Percentiles rank a stretch among this genome's conserved stretches.
Conservation (phyloP, 2,888 invertebrate species). For the Capitulum mitella region DNA sequence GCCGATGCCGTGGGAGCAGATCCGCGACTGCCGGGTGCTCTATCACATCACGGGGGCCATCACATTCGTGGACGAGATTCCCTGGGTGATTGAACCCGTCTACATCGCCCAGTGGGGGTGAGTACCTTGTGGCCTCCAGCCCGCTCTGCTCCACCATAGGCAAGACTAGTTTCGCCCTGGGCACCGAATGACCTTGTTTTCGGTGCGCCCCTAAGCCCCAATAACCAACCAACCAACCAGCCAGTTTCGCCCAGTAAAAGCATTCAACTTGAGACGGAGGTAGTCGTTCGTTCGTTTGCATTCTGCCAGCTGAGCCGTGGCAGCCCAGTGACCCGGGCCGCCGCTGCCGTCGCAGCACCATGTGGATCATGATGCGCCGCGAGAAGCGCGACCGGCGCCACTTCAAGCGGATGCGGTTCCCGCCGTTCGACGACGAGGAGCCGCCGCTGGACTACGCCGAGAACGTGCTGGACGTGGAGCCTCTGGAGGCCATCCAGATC, state of each 20-base stretch:
- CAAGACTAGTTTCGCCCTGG: too few species aligned
- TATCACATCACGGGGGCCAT: conserved; percentile 99
- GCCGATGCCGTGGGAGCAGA: conserved; percentile 99
- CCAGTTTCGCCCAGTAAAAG: too few species aligned
- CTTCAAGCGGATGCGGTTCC: conserved; percentile 98
- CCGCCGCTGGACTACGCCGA: conserved; percentile 99
- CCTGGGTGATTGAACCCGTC: conserved; percentile 98
- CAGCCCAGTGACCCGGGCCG: too few species aligned
- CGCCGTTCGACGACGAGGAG: conserved; percentile 99
- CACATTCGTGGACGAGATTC: conserved; percentile 99
- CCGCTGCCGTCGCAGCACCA: conserved; percentile 74
- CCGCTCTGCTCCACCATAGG: too few species aligned
- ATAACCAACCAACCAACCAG: too few species aligned
- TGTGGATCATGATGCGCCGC: conserved; percentile 99
- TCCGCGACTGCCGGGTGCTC: conserved; percentile 87
- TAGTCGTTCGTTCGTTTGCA: too few species aligned
- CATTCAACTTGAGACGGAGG: too few species aligned
- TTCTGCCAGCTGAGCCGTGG: too few species aligned
- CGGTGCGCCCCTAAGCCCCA: too few species aligned
- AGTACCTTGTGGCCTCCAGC: too few species aligned
- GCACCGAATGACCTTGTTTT: too few species aligned
- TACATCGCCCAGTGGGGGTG: conserved; percentile 99
- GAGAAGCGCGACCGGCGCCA: conserved; percentile 98
- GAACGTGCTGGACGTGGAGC: conserved; percentile 97
- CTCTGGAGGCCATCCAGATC: conserved; percentile 96